These are phyloP conservation scores for Cydia amplana DNA, from an alignment of 1,140 invertebrate genomes.

Conservation along the genomic window DNA sequence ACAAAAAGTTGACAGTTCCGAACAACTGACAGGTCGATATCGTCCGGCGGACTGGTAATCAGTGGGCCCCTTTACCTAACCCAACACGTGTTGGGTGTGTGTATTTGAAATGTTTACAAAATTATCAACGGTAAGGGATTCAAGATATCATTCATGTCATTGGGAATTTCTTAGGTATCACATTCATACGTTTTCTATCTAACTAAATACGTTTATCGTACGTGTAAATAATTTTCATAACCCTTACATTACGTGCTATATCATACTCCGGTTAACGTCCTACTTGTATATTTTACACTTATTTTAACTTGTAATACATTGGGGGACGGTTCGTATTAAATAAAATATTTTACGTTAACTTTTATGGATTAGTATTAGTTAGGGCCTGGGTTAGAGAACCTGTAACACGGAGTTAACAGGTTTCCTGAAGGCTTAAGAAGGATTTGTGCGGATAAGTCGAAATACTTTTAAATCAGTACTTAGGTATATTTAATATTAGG, in stretches of 20 bases:
- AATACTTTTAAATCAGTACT: background rate
- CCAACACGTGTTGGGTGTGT: too few relatives aligned
- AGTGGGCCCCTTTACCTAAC: too few relatives aligned
- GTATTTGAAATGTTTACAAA: too few relatives aligned
- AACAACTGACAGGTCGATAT: too few relatives aligned
- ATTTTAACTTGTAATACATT: slow-evolving; percentile 23
- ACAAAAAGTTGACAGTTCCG: too few relatives aligned
- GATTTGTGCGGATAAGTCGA: slow-evolving; percentile 10
- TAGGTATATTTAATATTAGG: background rate
- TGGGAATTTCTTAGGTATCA: slow-evolving; percentile 23
- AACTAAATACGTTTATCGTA: slow-evolving; percentile 23
- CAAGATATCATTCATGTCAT: slow-evolving; percentile 6
- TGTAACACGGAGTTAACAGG: background rate
- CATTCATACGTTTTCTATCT: slow-evolving; percentile 30
- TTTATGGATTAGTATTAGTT: slow-evolving; percentile 7
- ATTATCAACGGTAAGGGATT: background rate
- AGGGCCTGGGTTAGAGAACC: background rate
- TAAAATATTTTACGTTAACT: slow-evolving; percentile 15
- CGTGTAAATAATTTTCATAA: slow-evolving; percentile 23
- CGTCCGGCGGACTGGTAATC: too few relatives aligned
- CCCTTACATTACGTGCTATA: slow-evolving; percentile 10
- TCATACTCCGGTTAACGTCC: slow-evolving; percentile 12
- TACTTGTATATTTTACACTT: slow-evolving; percentile 27
- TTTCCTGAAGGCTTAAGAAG: background rate
- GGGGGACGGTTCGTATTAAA: slow-evolving; percentile 31